Evolutionary conservation across 37 sponge, comb jelly and placozoan species (phyloP), one percentile per base, ranked within the genome.

Genomic region (Eunapius fragilis): DNA sequence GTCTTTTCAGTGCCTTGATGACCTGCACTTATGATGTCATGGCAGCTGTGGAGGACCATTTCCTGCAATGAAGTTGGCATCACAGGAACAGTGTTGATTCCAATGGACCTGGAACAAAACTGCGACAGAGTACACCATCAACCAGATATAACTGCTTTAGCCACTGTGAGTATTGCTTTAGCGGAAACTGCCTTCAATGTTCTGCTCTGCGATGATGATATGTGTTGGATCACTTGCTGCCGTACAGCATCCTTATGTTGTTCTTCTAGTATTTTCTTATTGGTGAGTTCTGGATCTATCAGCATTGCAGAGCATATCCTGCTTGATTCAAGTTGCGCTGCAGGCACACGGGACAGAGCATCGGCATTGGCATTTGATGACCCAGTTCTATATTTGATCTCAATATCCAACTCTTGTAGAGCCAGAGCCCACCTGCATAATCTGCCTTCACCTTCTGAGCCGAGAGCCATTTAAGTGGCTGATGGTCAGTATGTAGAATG

Each of bases 381-480:
- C n/a, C 83, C 83, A 31, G 30, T 82, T 71, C 78, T 27, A 34
- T 35, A 77, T 27, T 34, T 35, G 35, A 77, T 77, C 19, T 27
- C 37, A 17, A 27, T 58, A 37, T 82, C 73, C 22, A 72, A 71
- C 23, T 82, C 83, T 73, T 82, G 83, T n/a, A 84, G 48, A 27
- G 76, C 67, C 25, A 84, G 72, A 31, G 85, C 30, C 77, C 76
- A 84, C 11, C 85, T 73, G 38, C 85, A 76, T 23, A 84, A 75
- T 71, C 75, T 84, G n/a, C 85, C 85, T 84, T 41, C 85, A 84
- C 72, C 30, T 48, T 77, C 77, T 84, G 85, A 76, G 77, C 76
- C 32, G 77, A 77, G 14, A 84, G 67, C 76, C 85, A 77, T 30
- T 36, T 22, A 41, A 84, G 27, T 41, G 76, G 85, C 32, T 82